Evolutionary conservation across 2,888 invertebrate species (phyloP), one percentile per base, ranked within the genome.

Genomic region (Gibbula magus): DNA sequence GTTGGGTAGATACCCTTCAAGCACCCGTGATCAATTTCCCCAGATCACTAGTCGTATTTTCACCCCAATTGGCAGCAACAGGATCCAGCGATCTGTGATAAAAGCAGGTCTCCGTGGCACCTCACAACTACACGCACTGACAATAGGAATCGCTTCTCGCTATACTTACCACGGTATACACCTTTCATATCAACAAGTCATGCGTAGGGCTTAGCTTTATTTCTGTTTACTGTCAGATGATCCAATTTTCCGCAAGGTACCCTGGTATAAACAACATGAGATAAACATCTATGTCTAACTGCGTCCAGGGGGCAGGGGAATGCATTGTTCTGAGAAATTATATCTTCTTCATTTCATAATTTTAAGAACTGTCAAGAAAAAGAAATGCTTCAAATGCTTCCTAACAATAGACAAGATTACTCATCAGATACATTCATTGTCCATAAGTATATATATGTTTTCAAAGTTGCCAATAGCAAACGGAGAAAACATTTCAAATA

Each of bases 31-130:
- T 61, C 61, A 61, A 61, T 61, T 61, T 61, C 61, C 13, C 61
- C 29, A 61, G 61, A 29, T 61, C 61, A 61, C 61, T 61, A 18
- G 61, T 61, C 61, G 13, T 29, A 61, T 25, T 61, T 61, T 61
- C 61, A 61, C 61, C 61, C 29, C 61, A 22, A 61, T 61, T 61
- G 61, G 61, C 61, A 61, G 61, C 29, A 61, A 61, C 61, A 13
- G n/a, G 29, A 25, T 4, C 25, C 25, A 29, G 25, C n/a, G 22
- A 61, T 25, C 29, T 25, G 13, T 29, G 61, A 61, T 61, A 61
- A 56, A 61, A 29, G 16, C 25, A 25, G 22, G 29, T 25, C 61
- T 29, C 25, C 29, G 61, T 61, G 10, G 61, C 29, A 25, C 29
- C 61, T 29, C 61, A 29, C 29, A 29, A 29, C 61, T 61, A 25